Conservation (phyloP, 2,797 vertebrate genomes). For the Oreochromis mossambicus region DNA sequence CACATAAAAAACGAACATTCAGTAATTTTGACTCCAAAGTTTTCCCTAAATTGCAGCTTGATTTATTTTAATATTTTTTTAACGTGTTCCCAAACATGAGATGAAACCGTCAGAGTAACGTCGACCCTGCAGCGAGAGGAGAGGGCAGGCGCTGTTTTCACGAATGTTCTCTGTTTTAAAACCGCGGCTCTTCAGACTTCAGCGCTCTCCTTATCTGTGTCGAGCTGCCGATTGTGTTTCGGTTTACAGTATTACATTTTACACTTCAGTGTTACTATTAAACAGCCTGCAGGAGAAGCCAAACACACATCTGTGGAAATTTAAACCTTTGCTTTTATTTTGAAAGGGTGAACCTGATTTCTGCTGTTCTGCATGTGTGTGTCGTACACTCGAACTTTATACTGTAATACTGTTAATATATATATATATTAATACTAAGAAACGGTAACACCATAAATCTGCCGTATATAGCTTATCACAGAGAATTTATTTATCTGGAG, state of each 20-base stretch:
- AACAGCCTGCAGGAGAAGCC: background rate
- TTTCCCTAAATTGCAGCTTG: background rate
- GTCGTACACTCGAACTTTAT: background rate
- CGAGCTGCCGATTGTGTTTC: background rate
- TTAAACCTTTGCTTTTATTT: background rate
- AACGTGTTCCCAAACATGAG: rapidly evolving
- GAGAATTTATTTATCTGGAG: background rate
- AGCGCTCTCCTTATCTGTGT: rapidly evolving
- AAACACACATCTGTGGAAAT: background rate
- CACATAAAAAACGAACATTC: background rate
- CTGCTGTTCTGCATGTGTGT: slow-evolving; percentile 31
- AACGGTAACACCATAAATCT: background rate
- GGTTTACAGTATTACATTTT: background rate
- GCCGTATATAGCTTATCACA: background rate
- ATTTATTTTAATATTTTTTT: rapidly evolving
- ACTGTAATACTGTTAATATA: background rate
- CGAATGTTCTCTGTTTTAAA: background rate
- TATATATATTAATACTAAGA: background rate
- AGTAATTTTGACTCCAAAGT: background rate
- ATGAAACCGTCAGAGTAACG: background rate
- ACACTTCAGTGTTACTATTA: background rate
- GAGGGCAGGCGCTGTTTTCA: rapidly evolving
- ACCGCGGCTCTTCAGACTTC: background rate
- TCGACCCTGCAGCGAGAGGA: background rate
- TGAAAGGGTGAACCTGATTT: background rate